Conservation (phyloP, 1,140 invertebrate species). For the Wasmannia auropunctata region DNA sequence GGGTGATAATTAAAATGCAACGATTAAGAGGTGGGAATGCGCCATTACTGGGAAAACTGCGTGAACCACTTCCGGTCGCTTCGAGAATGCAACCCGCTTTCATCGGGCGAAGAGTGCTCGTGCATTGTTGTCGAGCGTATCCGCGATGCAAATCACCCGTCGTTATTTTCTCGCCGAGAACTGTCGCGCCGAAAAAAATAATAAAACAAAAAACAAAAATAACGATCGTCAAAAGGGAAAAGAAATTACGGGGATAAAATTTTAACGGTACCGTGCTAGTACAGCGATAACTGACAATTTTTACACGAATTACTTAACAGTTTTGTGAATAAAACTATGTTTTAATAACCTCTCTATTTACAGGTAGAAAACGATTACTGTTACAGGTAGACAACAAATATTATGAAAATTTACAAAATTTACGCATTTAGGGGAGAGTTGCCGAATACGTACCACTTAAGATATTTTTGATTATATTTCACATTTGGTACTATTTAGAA, state of each 20-base stretch:
- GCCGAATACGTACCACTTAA: too few species aligned
- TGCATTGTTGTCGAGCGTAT: slow-evolving; percentile 58
- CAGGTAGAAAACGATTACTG: too few species aligned
- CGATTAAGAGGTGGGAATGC: slow-evolving; percentile 59
- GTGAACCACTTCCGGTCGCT: slow-evolving; percentile 40
- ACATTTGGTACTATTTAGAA: too few species aligned
- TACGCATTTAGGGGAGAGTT: too few species aligned
- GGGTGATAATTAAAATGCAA: slow-evolving; percentile 62
- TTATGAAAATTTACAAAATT: neutral
- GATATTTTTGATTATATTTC: too few species aligned
- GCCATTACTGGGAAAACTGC: slow-evolving; percentile 51
- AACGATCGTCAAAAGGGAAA: slow-evolving; percentile 16
- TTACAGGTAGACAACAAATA: neutral
- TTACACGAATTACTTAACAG: neutral
- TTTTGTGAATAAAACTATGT: neutral
- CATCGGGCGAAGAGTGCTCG: slow-evolving; percentile 2
- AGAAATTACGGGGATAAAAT: slow-evolving; percentile 18
- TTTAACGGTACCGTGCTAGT: neutral
- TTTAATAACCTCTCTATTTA: neutral
- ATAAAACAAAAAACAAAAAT: slow-evolving; percentile 12
- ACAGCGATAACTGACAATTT: neutral
- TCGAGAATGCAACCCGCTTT: slow-evolving; percentile 20
- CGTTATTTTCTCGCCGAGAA: slow-evolving; percentile 60
- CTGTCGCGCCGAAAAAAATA: slow-evolving; percentile 42
- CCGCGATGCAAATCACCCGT: slow-evolving; percentile 63